phyloP scores from a whole-genome alignment of 2,797 vertebrate species.

The Poecilia wingei region DNA sequence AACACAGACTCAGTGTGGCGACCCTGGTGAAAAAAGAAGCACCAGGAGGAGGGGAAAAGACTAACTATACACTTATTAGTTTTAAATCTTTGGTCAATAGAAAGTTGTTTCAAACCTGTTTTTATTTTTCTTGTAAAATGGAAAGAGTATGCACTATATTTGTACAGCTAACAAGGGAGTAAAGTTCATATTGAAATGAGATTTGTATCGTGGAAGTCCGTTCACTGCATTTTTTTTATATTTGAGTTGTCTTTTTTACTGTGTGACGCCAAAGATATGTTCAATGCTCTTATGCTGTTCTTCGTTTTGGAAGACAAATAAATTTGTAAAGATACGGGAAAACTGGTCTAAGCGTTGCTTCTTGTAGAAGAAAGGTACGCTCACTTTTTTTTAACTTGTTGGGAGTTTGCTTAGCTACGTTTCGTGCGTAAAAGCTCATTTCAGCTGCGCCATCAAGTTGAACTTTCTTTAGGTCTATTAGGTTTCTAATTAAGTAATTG shows the following conservation, averaged over 20 bases:
- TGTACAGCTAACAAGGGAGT: constrained; percentile 89
- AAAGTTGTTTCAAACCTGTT: constrained; percentile 58
- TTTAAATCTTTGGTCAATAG: constrained; percentile 72
- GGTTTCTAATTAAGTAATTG: neutral
- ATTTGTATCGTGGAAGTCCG: constrained; percentile 92
- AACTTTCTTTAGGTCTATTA: neutral
- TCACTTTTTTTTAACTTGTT: neutral
- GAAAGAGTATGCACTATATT: constrained; percentile 91
- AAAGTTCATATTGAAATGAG: constrained; percentile 98
- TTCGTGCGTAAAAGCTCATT: neutral
- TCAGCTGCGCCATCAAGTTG: neutral
- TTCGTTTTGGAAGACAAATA: constrained; percentile 93
- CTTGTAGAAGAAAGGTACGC: neutral
- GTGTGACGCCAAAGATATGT: constrained; percentile 96
- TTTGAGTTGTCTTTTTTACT: constrained; percentile 86
- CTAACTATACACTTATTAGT: constrained; percentile 71
- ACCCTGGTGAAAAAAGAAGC: constrained; percentile 87
- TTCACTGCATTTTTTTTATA: constrained; percentile 91
- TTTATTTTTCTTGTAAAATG: constrained; percentile 78
- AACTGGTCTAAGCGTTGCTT: constrained; percentile 37
- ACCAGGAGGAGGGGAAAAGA: constrained; percentile 36
- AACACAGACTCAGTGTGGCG: constrained; percentile 95
- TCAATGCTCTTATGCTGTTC: constrained; percentile 86
- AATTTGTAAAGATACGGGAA: constrained; percentile 79
- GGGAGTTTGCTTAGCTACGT: neutral